These are phyloP conservation scores for Dysmachus trigonus DNA, from an alignment of 2,888 invertebrate genomes.

Conservation along the genomic window DNA sequence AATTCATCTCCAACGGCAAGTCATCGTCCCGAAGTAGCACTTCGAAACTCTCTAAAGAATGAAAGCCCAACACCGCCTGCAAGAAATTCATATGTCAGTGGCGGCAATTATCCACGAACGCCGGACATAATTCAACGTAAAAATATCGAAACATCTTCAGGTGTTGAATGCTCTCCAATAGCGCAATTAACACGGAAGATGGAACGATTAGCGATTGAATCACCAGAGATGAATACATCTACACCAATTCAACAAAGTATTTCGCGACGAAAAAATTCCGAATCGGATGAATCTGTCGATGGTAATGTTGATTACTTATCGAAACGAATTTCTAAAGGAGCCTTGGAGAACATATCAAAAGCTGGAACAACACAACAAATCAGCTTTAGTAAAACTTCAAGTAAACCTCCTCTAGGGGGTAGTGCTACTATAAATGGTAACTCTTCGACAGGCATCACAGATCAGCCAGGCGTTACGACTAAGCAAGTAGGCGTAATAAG, in stretches of 20 bases:
- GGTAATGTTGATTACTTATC: conserved; percentile 59
- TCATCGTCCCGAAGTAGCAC: conserved; percentile 38
- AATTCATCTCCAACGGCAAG: conserved; percentile 6
- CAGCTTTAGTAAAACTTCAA: conserved; percentile 52
- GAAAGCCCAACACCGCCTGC: conserved; percentile 46
- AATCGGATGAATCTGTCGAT: conserved; percentile 50
- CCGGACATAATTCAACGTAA: conserved; percentile 66
- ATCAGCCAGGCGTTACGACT: conserved; percentile 44
- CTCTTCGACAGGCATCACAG: background rate
- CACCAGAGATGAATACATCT: conserved; percentile 38
- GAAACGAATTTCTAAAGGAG: conserved; percentile 67
- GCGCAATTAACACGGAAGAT: conserved; percentile 58
- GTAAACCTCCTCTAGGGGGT: background rate
- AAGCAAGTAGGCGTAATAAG: conserved; percentile 70
- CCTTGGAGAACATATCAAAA: conserved; percentile 74
- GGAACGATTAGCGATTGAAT: conserved; percentile 56
- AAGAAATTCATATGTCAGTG: conserved; percentile 12
- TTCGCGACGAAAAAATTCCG: conserved; percentile 18
- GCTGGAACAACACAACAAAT: conserved; percentile 74
- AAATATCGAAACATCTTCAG: conserved; percentile 49
- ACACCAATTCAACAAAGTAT: background rate
- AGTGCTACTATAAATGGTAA: conserved; percentile 20
- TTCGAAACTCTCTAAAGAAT: conserved; percentile 42
- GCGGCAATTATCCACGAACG: conserved; percentile 59
- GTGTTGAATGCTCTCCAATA: conserved; percentile 55